Conservation (phyloP, 2,797 vertebrate genomes). For the Acanthurus leucopareius region DNA sequence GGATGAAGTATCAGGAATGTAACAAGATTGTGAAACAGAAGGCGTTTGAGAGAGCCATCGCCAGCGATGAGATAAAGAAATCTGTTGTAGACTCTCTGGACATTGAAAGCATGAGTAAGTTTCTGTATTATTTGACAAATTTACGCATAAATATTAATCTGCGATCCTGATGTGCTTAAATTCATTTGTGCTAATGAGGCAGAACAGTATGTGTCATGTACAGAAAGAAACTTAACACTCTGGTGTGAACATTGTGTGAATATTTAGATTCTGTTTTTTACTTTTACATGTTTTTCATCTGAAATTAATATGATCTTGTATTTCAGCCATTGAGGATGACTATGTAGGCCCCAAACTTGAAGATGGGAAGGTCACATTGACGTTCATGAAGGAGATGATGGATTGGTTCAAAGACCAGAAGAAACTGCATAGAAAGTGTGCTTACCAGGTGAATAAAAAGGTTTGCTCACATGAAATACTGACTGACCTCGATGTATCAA, state of each 20-base stretch:
- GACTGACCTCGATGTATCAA: neutral
- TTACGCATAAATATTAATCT: neutral
- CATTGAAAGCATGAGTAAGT: slow-evolving; percentile 97
- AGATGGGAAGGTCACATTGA: slow-evolving; percentile 89
- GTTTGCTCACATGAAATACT: neutral
- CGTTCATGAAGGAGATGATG: slow-evolving; percentile 96
- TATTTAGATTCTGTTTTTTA: neutral
- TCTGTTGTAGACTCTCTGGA: slow-evolving; percentile 95
- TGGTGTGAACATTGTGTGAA: neutral
- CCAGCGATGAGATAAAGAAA: slow-evolving; percentile 91
- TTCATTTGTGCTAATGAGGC: neutral
- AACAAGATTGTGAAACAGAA: slow-evolving; percentile 96
- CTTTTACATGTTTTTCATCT: neutral
- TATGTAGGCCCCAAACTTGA: slow-evolving; percentile 94
- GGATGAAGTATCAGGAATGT: slow-evolving; percentile 96
- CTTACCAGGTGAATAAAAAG: slow-evolving; percentile 90
- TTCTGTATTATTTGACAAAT: neutral
- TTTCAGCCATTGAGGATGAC: slow-evolving; percentile 94
- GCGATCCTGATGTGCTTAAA: neutral
- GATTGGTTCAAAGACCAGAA: slow-evolving; percentile 97
- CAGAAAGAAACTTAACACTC: neutral
- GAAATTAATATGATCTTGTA: slow-evolving; percentile 12
- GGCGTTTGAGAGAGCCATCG: slow-evolving; percentile 95
- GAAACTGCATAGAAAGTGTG: slow-evolving; percentile 96
- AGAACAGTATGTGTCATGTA: neutral